Conservation (phyloP, 2,888 invertebrate genomes). For the Eupithecia insigniata region DNA sequence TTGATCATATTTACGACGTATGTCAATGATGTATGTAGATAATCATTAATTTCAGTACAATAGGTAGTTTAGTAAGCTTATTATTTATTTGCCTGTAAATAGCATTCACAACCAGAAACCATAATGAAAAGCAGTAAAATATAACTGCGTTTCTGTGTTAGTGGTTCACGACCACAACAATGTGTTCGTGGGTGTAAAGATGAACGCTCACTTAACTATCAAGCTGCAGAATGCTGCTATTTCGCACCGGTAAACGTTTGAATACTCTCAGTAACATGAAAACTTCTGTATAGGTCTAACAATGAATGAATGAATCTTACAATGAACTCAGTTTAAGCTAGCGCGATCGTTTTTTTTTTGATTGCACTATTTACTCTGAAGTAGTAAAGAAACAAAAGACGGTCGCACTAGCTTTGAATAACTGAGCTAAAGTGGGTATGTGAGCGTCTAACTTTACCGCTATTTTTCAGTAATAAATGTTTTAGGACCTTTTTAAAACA, state of each 20-base stretch:
- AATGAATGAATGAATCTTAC: too few species aligned
- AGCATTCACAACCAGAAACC: conserved; percentile 3
- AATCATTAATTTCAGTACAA: neutral
- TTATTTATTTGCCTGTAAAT: neutral
- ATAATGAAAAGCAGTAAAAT: neutral
- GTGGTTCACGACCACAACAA: neutral
- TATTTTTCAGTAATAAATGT: too few species aligned
- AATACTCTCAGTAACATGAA: neutral
- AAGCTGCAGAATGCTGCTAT: neutral
- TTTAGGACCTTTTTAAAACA: too few species aligned
- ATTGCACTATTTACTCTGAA: too few species aligned
- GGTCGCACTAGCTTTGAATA: neutral
- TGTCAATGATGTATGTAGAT: neutral
- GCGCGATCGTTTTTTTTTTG: neutral
- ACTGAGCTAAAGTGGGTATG: neutral
- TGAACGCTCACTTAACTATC: neutral
- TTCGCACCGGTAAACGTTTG: neutral
- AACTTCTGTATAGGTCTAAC: too few species aligned
- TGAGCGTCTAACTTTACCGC: neutral
- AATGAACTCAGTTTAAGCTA: neutral
- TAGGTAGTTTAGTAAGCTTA: neutral
- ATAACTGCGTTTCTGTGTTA: neutral
- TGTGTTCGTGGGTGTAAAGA: conserved; percentile 2
- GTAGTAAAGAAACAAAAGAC: neutral
- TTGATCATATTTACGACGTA: conserved; percentile 1